These are phyloP conservation scores for Agrotis clavis DNA, from an alignment of 2,888 invertebrate species.

Conservation along the genomic window DNA sequence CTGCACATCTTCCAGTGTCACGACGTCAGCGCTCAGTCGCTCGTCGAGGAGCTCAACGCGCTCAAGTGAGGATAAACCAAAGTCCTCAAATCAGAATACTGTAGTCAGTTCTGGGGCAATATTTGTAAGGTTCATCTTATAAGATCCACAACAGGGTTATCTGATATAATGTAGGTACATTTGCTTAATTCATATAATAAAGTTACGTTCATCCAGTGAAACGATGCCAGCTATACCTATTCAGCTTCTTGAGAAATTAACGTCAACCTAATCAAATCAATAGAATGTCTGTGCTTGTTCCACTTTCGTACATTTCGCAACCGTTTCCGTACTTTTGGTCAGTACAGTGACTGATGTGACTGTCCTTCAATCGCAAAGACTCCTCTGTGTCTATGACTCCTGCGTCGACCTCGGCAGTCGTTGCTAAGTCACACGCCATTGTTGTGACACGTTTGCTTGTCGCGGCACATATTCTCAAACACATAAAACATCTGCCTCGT, in stretches of 20 bases:
- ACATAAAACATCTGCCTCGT: constrained; percentile 14
- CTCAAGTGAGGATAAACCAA: constrained; percentile 88
- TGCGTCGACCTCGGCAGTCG: background rate
- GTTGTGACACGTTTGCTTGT: constrained; percentile 21
- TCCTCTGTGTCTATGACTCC: background rate
- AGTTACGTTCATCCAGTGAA: no score
- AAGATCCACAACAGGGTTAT: background rate
- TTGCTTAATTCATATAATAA: no score
- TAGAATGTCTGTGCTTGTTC: background rate
- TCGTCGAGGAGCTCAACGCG: constrained; percentile 95
- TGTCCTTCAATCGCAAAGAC: no score
- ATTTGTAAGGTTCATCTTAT: background rate
- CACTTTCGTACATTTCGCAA: background rate
- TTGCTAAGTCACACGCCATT: background rate
- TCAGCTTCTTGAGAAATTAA: no score
- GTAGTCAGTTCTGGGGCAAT: background rate
- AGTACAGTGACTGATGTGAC: background rate
- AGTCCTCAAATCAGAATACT: no score
- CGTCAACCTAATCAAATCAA: no score
- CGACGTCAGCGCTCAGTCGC: constrained; percentile 94
- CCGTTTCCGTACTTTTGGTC: background rate
- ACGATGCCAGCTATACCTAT: no score
- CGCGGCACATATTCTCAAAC: constrained; percentile 16
- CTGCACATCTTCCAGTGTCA: constrained; percentile 99
- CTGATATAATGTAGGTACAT: background rate